A percentile compares a stretch with the other conserved stretches of the same genome.
Evolutionary conservation across 2,888 invertebrate genomes (phyloP).

Genomic region (Trilocha varians): DNA sequence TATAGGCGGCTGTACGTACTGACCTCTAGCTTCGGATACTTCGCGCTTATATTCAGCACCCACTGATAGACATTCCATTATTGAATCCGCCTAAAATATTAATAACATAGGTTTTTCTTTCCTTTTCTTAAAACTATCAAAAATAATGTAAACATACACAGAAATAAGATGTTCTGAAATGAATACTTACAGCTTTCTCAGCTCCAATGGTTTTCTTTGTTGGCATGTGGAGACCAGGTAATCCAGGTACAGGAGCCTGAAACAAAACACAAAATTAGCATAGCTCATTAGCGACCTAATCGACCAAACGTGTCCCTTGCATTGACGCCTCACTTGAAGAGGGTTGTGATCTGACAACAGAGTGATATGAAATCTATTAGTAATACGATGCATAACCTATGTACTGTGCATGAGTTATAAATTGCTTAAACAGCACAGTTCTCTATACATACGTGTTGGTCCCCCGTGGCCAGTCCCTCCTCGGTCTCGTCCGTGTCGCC

Average conservation of each 20-base stretch:
- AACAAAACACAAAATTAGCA: slow-evolving; percentile 12
- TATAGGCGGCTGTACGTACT: slow-evolving; percentile 76
- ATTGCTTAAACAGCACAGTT: too few species aligned
- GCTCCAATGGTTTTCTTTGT: slow-evolving; percentile 91
- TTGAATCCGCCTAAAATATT: slow-evolving; percentile 80
- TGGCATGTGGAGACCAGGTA: slow-evolving; percentile 85
- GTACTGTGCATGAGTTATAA: too few species aligned
- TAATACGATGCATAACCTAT: too few species aligned
- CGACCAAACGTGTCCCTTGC: too few species aligned
- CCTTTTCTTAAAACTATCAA: too few species aligned
- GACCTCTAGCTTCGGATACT: slow-evolving; percentile 68
- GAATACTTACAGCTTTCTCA: slow-evolving; percentile 83
- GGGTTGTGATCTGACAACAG: too few species aligned
- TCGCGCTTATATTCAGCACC: slow-evolving; percentile 76
- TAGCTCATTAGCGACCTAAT: too few species aligned
- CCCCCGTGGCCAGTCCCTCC: slow-evolving; percentile 84
- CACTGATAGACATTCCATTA: slow-evolving; percentile 92
- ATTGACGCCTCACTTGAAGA: too few species aligned
- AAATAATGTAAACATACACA: too few species aligned
- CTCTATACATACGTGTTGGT: slow-evolving; percentile 54
- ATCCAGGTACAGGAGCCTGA: slow-evolving; percentile 77
- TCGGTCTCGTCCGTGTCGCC: slow-evolving; percentile 93
- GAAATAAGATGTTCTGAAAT: too few species aligned
- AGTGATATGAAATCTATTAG: too few species aligned
- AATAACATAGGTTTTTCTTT: background rate